phyloP scores from a whole-genome alignment of 2,888 invertebrate genomes.

The Epirrita christyi region DNA sequence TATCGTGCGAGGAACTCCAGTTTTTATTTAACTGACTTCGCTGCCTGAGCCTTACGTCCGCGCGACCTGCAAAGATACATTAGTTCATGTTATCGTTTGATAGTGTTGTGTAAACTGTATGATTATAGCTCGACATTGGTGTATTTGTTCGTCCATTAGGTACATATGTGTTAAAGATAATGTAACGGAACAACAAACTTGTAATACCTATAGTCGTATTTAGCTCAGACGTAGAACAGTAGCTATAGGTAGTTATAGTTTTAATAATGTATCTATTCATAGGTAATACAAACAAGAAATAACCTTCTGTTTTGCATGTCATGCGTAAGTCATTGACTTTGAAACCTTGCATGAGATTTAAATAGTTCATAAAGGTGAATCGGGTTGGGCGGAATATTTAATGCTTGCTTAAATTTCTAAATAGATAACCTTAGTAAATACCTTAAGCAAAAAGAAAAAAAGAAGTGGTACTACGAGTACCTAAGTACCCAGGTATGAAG shows the following conservation, averaged over 20 bases:
- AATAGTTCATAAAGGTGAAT: no score
- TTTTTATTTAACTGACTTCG: conserved; percentile 65
- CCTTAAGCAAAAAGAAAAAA: no score
- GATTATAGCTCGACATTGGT: conserved; percentile 30
- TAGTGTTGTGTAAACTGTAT: conserved; percentile 47
- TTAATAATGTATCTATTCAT: background rate
- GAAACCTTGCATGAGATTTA: background rate
- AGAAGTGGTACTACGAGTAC: background rate
- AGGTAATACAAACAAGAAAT: background rate
- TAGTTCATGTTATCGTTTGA: conserved; percentile 55
- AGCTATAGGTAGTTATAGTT: background rate
- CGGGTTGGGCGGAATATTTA: conserved; percentile 8
- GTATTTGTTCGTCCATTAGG: conserved; percentile 19
- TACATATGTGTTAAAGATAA: conserved; percentile 16
- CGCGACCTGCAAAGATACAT: conserved; percentile 68
- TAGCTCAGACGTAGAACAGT: background rate
- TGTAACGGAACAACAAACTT: conserved; percentile 3
- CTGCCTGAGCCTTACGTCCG: conserved; percentile 55
- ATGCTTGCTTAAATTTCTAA: conserved; percentile 3
- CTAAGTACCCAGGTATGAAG: no score
- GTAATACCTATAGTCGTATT: background rate
- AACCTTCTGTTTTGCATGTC: background rate
- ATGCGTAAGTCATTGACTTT: background rate
- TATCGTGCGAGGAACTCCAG: conserved; percentile 72
- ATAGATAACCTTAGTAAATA: no score